Evolutionary conservation across 1,140 invertebrate genomes (phyloP), one percentile per base, ranked within the genome.

Genomic region (Zaprionus davidi): DNA sequence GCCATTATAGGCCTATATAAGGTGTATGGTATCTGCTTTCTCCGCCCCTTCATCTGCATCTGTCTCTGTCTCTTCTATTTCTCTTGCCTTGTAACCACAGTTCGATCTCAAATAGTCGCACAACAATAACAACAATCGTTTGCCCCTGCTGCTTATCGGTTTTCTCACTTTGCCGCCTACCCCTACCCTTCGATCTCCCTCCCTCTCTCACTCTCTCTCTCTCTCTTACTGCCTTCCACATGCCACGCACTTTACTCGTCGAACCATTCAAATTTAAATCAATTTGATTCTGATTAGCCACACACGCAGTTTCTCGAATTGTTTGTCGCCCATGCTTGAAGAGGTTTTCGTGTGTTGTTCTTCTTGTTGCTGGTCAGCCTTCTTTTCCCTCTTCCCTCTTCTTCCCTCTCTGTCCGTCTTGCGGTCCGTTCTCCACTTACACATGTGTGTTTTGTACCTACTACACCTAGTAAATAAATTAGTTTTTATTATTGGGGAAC

Each of bases 241-340:
- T 22, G 26, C 53, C 53, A 81, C 79, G 74, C 83, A 87, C 80
- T 87, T 81, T 88, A 73, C 74, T 69, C 84, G 62, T 83, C 84
- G 81, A 87, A 83, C 68, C 84, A 88, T 87, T 87, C 81, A 87
- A 87, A 87, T 87, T 87, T 81, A 88, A 87, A 87, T 87, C 84
- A 87, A 87, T 87, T 87, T 87, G 84, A 84, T 87, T 87, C 84
- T 87, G 84, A 87, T 87, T 87, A 87, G 84, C 84, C 84, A 87
- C 84, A 87, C 84, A 87, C 84, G 84, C 84, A 87, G 84, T 87
- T 86, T 82, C 58, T 67, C 38, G 28, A 86, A 82, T 79, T 76
- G 73, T 82, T 69, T 71, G 64, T 60, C 60, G 74, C 73, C 67
- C 66, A 62, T 59, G 53, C 28, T 69, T 70, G 31, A 53, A 44